Base-by-base conservation (phyloP, 2,113 vertebrate genomes). In the Sander vitreus region DNA sequence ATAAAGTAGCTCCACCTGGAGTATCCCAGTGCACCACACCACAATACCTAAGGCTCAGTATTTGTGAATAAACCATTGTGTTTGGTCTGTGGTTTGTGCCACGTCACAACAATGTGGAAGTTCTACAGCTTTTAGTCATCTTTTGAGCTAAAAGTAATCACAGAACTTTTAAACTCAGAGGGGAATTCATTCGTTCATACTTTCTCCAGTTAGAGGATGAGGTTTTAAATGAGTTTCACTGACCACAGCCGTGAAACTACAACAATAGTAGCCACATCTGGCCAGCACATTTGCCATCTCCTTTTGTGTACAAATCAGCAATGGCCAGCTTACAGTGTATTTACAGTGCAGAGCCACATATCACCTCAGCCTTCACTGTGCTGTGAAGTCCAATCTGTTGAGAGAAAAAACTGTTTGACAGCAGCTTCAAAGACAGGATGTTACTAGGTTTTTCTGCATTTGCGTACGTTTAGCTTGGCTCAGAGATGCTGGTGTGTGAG, bases 181-280 rank as follows among this genome's bases (percentile, higher is more conserved):
- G 59, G 79, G 36, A 80, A 73, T 86, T 82, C 3, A 75, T 79
- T 65, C 72, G 84, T 88, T 84, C 73, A 80, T 78, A 78, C 72
- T 93, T 88, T 89, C 86, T 60, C 85, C 54, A 13, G 66, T 81
- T 65, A 60, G 69, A 76, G 54, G 60, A 79, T 53, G 63, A 69
- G 77, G 72, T 72, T 80, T 86, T 76, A 69, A 78, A 72, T 27
- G 23, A 16, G 55, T 78, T 86, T 57, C 43, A 70, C 72, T 73
- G 81, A 85, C 86, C 83, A 87, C 73, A 85, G 81, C 59, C 48
- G 48, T 68, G 67, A 33, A 82, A 85, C 88, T 69, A 85, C 85
- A 90, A 85, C 78, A 92, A 85, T 88, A 85, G 80, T 77, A 88
- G 65, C 45, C 78, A 91, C 93, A 94, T 96, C 92, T 95, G 94